Base-by-base conservation (phyloP, 2,888 invertebrate species). In the Dryomyza anilis region DNA sequence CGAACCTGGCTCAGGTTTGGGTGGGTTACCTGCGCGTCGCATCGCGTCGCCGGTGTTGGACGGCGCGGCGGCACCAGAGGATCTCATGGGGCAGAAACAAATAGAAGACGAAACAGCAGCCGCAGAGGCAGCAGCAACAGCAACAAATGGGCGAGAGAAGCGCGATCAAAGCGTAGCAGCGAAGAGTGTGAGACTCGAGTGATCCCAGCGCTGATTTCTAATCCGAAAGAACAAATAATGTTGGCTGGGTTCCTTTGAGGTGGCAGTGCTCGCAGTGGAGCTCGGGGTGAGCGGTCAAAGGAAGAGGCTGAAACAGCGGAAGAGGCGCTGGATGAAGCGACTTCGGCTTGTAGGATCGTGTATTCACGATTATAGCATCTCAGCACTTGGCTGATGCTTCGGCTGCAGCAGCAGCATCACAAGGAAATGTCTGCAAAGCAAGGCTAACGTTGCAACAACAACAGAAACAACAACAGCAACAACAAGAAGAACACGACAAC, bases 351-450 rank as follows among this genome's bases (percentile, higher is more conserved):
- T 29, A 25, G 52, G 53, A 61, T 61, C 61, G 61, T 61, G 61
- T 53, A 23, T 53, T 43, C 61, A 61, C 61, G 61, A 53, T 39
- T 61, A 53, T 29, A 43, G 21, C 29, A 19, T 53, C n/a, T 43
- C 43, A 30, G 43, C 33, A 33, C 29, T 8, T 16, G 30, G 30
- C 10, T 48, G 58, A 29, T 29, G 29, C n/a, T 21, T 25, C 23
- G 21, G 46, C 19, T 55, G 48, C 29, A 46, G 58, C 58, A 30
- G 23, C 27, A n/a, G 27, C 23, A 57, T n/a, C n/a, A n/a, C n/a
- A n/a, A n/a, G n/a, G n/a, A n/a, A n/a, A n/a, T 8, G 33, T 6
- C 23, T 12, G 61, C 53, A 52, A 43, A n/a, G n/a, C 53, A 53
- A 53, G 53, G 23, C 52, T 39, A 36, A 23, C 19, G 12, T 14